Evolutionary conservation across 2,797 vertebrate genomes (phyloP).

Genomic region (Enteromius argenteus): DNA sequence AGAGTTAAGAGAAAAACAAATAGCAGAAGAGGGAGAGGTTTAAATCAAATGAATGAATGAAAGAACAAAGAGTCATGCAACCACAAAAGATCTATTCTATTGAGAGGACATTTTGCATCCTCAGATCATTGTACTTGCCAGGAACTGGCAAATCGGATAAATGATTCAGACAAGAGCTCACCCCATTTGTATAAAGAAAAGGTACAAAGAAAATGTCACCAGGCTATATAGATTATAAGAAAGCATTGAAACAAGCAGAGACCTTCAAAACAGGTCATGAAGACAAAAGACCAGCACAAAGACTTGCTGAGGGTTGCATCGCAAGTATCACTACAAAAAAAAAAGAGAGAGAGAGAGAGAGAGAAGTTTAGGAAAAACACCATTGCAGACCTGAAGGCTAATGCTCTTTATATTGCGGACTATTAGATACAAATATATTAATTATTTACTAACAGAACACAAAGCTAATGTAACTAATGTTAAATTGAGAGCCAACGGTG

Average conservation of each 20-base stretch:
- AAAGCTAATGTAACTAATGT: neutral
- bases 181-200: constrained; percentile 29
- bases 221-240: constrained; percentile 13
- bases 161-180: constrained; percentile 32
- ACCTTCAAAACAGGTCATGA: constrained; percentile 34
- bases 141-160: constrained; percentile 38
- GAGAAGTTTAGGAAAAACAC: neutral
- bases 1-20: neutral
- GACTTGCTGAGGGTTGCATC: neutral
- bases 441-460: neutral
- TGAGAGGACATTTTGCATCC: constrained; percentile 22
- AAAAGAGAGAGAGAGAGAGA: too few relatives aligned
- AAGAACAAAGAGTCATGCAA: constrained; percentile 29
- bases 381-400: neutral
- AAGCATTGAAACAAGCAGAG: neutral
- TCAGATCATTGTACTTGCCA: constrained; percentile 35
- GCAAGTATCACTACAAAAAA: neutral
- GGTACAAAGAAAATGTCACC: constrained; percentile 42
- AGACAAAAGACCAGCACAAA: constrained; percentile 15
- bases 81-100: constrained; percentile 41
- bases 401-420: neutral
- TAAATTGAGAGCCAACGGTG: neutral
- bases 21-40: neutral
- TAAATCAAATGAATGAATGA: constrained; percentile 27
- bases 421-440: neutral